These are phyloP conservation scores for Lasioglossum zephyrum DNA, from an alignment of 2,888 invertebrate species.

Conservation along the genomic window DNA sequence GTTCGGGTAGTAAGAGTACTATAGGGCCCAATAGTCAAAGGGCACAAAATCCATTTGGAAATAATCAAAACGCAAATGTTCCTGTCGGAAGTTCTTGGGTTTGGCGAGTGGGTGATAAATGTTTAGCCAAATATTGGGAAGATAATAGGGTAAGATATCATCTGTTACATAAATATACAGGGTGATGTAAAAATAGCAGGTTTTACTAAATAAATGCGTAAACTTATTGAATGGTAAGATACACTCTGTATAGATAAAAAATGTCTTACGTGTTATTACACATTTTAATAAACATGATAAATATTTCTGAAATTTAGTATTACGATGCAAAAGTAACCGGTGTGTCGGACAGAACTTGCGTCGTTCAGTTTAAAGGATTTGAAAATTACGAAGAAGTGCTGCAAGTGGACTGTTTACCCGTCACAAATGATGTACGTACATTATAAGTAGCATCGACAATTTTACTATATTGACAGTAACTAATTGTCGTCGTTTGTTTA, in stretches of 20 bases:
- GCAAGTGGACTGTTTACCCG: conserved; percentile 92
- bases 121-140: conserved; percentile 97
- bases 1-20: conserved; percentile 53
- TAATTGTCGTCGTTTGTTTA: conserved; percentile 21
- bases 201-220: background rate
- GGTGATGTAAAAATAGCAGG: background rate
- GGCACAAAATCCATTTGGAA: conserved; percentile 70
- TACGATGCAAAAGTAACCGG: conserved; percentile 94
- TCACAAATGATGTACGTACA: conserved; percentile 81
- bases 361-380: conserved; percentile 94
- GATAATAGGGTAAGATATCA: conserved; percentile 90
- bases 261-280: background rate
- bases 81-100: conserved; percentile 80
- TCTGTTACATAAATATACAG: conserved; percentile 10
- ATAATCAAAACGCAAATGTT: conserved; percentile 72
- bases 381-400: conserved; percentile 96
- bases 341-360: conserved; percentile 92
- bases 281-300: conserved; percentile 16
- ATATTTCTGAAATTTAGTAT: conserved; percentile 86
- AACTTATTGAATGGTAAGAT: background rate
- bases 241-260: background rate
- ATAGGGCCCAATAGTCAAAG: conserved; percentile 66
- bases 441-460: background rate
- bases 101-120: conserved; percentile 93
- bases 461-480: background rate